Evolutionary conservation across 2,113 vertebrate genomes (phyloP).

Genomic region (Hucho hucho): DNA sequence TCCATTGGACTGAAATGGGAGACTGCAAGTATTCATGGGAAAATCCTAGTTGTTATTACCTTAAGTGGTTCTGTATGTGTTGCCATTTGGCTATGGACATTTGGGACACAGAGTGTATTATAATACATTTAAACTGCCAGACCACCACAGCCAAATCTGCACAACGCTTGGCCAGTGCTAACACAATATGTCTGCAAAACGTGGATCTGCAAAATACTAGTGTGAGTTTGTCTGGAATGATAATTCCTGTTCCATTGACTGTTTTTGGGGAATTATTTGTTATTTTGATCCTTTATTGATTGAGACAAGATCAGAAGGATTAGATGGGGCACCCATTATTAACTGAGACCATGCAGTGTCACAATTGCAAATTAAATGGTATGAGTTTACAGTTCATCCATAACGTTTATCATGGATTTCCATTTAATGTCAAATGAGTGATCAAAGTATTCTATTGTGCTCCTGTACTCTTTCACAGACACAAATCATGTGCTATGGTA

Average conservation of each 20-base stretch:
- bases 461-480: slow-evolving; percentile 94
- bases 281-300: not conserved
- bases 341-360: slow-evolving; percentile 49
- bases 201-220: too few species aligned
- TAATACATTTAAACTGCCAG: slow-evolving; percentile 21
- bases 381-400: not conserved
- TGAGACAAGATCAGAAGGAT: slow-evolving; percentile 79
- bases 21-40: slow-evolving; percentile 40
- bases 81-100: too few species aligned
- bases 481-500: slow-evolving; percentile 4
- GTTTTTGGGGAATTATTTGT: slow-evolving; percentile 1
- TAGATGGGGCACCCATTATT: slow-evolving; percentile 38
- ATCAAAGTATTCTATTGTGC: slow-evolving; percentile 60
- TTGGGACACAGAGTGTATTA: not conserved
- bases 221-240: not conserved
- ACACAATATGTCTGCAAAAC: not conserved
- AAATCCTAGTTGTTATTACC: slow-evolving; percentile 5
- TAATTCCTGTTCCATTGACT: not conserved
- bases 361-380: slow-evolving; percentile 1
- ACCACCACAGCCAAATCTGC: not conserved
- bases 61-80: not conserved
- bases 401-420: not conserved
- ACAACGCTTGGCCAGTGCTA: not conserved
- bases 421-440: not conserved
- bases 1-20: slow-evolving; percentile 72